A percentile compares a stretch with the other conserved stretches of the same genome.
These are phyloP conservation scores for Hipposideros larvatus DNA, from an alignment of 2,797 vertebrate species.

Conservation along the genomic window DNA sequence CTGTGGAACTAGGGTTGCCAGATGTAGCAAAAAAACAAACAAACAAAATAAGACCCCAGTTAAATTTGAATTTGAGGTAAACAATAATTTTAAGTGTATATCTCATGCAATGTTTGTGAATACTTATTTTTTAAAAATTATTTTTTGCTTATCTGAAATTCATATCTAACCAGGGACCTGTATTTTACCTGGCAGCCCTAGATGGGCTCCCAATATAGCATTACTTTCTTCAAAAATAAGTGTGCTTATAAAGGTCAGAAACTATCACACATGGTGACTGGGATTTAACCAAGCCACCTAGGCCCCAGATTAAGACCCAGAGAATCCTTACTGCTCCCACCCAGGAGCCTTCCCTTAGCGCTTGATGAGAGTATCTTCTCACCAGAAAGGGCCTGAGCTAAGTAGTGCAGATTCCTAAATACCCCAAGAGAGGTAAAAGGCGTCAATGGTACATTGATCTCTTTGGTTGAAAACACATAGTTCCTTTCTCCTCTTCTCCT, in stretches of 20 bases:
- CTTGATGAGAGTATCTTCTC: background rate
- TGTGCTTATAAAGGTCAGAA: background rate
- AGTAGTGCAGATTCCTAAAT: background rate
- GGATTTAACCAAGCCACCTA: background rate
- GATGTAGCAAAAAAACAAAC: background rate
- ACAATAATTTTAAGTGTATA: background rate
- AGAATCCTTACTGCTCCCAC: background rate
- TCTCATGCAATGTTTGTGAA: background rate
- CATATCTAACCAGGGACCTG: background rate
- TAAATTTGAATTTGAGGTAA: slow-evolving; percentile 17
- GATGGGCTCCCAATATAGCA: background rate
- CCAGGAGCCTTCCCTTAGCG: background rate
- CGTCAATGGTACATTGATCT: background rate
- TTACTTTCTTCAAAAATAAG: slow-evolving; percentile 8
- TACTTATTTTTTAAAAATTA: slow-evolving; percentile 20
- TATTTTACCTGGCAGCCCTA: background rate
- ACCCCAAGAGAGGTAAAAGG: background rate
- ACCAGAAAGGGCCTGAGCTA: background rate
- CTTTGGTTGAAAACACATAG: background rate
- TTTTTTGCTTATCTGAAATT: slow-evolving; percentile 53
- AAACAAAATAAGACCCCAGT: background rate
- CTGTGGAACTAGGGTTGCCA: background rate
- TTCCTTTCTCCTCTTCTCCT: slow-evolving; percentile 27
- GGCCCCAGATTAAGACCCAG: background rate
- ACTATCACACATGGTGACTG: background rate